Conservation (phyloP, 2,113 vertebrate species). For the Myxocyprinus asiaticus region DNA sequence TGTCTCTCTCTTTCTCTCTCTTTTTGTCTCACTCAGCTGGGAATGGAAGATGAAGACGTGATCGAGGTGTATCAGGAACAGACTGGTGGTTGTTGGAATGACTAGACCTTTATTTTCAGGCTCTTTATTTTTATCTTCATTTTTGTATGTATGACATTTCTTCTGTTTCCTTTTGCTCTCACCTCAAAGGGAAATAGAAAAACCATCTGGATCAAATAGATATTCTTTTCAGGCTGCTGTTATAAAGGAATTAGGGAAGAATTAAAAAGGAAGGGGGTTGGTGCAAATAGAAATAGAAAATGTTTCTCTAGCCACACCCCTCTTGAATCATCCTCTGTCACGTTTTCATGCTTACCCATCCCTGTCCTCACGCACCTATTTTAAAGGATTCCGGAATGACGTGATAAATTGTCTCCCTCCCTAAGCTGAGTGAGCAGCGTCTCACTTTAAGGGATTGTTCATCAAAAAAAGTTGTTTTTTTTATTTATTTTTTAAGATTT, state of each 20-base stretch:
- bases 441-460: too few relatives aligned
- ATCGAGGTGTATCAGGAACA: conserved; percentile 99
- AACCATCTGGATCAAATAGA: conserved; percentile 79
- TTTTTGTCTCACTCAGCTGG: conserved; percentile 77
- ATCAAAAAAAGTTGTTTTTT: too few relatives aligned
- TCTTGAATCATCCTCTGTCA: background rate
- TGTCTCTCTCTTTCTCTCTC: background rate
- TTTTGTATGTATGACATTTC: conserved; percentile 71
- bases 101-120: conserved; percentile 76
- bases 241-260: too few relatives aligned
- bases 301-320: background rate
- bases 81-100: conserved; percentile 90
- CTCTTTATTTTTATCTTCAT: conserved; percentile 71
- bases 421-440: too few relatives aligned
- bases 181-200: conserved; percentile 68
- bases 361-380: background rate
- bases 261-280: background rate
- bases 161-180: conserved; percentile 74
- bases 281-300: background rate
- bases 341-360: background rate
- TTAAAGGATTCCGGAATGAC: background rate
- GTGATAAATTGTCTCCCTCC: background rate
- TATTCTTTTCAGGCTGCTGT: conserved; percentile 64
- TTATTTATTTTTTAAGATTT: too few relatives aligned
- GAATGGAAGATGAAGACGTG: conserved; percentile 99